Percentiles rank a stretch among this genome's conserved stretches.
These are phyloP conservation scores for Heliothis virescens DNA, from an alignment of 1,140 invertebrate species.

Conservation along the genomic window DNA sequence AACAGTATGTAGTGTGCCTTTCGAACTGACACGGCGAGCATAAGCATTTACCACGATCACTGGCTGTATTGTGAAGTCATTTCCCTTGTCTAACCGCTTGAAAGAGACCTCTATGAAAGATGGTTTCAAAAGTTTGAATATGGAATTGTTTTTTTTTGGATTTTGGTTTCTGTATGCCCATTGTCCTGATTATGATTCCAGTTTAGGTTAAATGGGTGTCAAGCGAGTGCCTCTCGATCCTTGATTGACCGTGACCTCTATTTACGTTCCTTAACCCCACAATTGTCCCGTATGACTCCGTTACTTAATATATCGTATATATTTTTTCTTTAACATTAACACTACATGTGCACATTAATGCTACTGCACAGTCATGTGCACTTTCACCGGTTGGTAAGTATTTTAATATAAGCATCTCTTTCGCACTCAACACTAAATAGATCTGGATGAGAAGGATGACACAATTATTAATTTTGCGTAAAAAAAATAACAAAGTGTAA, in stretches of 20 bases:
- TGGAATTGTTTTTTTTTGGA: constrained; percentile 53
- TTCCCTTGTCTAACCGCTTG: constrained; percentile 54
- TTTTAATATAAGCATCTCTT: constrained; percentile 36
- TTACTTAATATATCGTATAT: constrained; percentile 43
- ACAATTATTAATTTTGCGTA: constrained; percentile 11
- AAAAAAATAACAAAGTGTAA: neutral
- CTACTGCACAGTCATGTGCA: constrained; percentile 42
- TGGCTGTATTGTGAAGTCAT: constrained; percentile 57
- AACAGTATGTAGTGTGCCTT: constrained; percentile 83
- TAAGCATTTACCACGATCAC: constrained; percentile 66
- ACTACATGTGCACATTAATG: constrained; percentile 47
- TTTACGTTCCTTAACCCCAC: constrained; percentile 53
- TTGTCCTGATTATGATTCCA: constrained; percentile 32
- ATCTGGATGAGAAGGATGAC: constrained; percentile 2
- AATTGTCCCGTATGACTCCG: constrained; percentile 43
- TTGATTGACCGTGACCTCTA: constrained; percentile 54
- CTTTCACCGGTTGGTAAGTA: constrained; percentile 43
- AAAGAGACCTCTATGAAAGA: constrained; percentile 19
- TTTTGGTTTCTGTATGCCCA: constrained; percentile 42
- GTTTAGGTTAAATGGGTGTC: constrained; percentile 45
- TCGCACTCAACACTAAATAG: constrained; percentile 31
- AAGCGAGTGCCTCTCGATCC: constrained; percentile 39
- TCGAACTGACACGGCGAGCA: constrained; percentile 78
- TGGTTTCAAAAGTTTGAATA: constrained; percentile 50
- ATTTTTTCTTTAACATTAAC: constrained; percentile 44